Evolutionary conservation across 2,113 vertebrate species (phyloP).

Genomic region (Tragelaphus buxtoni): DNA sequence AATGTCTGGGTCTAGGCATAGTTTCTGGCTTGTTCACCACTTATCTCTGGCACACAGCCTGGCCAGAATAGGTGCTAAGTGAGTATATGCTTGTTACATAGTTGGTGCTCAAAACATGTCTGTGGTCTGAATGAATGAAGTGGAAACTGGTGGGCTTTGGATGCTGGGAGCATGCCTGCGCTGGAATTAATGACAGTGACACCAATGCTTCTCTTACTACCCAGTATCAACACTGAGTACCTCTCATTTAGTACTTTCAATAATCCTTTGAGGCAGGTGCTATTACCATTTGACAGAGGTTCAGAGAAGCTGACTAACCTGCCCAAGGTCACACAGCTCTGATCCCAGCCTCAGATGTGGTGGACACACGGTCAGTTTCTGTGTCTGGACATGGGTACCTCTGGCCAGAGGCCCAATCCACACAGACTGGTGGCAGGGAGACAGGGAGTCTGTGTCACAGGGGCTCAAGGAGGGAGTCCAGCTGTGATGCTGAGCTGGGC

Average conservation of each 20-base stretch:
- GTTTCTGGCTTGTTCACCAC: neutral
- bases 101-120: neutral
- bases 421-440: neutral
- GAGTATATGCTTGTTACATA: neutral
- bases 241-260: neutral
- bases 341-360: neutral
- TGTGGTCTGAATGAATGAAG: neutral
- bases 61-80: neutral
- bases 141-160: neutral
- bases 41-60: neutral
- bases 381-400: neutral
- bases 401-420: neutral
- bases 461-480: neutral
- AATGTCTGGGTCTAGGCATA: neutral
- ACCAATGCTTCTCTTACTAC: neutral
- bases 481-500: neutral
- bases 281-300: neutral
- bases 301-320: constrained; percentile 9
- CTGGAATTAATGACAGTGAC: neutral
- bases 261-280: neutral
- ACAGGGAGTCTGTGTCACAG: neutral
- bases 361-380: neutral
- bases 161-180: neutral
- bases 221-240: neutral
- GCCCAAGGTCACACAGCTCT: neutral